These are phyloP conservation scores for Scaptomyza hsui DNA, from an alignment of 1,140 invertebrate species.

Conservation along the genomic window DNA sequence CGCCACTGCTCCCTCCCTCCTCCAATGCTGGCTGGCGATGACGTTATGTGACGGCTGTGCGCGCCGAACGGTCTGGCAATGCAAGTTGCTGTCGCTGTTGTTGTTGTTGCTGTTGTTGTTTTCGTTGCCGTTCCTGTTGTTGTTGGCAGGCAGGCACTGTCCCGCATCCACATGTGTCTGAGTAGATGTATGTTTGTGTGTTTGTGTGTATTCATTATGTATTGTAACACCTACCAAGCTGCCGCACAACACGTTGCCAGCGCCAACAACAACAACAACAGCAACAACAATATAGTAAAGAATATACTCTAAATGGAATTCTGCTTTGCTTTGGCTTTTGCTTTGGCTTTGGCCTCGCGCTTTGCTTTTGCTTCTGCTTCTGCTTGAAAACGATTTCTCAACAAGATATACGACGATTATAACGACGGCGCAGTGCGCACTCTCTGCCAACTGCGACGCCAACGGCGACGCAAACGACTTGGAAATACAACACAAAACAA, in stretches of 20 bases:
- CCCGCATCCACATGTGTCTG: conserved; percentile 20
- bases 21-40: conserved; percentile 49
- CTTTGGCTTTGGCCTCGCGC: conserved; percentile 14
- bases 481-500: no score
- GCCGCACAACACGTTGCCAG: conserved; percentile 58
- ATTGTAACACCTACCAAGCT: conserved; percentile 74
- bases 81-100: conserved; percentile 31
- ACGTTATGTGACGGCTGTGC: conserved; percentile 63
- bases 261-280: conserved; percentile 54
- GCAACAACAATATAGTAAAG: conserved; percentile 24
- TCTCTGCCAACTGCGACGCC: conserved; percentile 34
- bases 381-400: conserved; percentile 66
- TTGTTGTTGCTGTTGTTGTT: background rate
- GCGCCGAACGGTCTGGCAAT: conserved; percentile 74
- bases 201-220: conserved; percentile 50
- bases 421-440: conserved; percentile 32
- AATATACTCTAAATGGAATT: conserved; percentile 77
- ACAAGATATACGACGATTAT: conserved; percentile 56
- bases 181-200: conserved; percentile 25
- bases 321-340: conserved; percentile 41
- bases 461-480: conserved; percentile 46
- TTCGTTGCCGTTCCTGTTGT: background rate
- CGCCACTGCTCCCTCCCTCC: conserved; percentile 8
- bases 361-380: conserved; percentile 49
- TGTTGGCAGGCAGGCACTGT: conserved; percentile 10